These are phyloP conservation scores for Nyctalus aviator DNA, from an alignment of 2,797 vertebrate species.

Conservation along the genomic window DNA sequence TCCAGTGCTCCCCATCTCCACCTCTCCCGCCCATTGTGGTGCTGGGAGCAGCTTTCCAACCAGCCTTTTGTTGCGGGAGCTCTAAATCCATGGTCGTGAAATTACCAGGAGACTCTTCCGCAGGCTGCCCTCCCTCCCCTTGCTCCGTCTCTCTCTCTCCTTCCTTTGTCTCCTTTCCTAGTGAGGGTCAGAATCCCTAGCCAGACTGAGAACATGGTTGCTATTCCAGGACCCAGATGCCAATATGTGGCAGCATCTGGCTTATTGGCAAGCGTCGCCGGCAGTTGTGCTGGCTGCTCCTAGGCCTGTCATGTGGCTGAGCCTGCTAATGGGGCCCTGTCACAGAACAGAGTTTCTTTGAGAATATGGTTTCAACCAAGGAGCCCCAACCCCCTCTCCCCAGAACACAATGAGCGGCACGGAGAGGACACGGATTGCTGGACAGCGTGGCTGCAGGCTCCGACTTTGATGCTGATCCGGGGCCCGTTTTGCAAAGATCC, in stretches of 20 bases:
- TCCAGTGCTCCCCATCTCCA: slow-evolving; percentile 24
- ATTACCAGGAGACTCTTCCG: slow-evolving; percentile 83
- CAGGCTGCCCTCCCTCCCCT: slow-evolving; percentile 70
- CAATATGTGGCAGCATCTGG: slow-evolving; percentile 91
- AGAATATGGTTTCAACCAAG: slow-evolving; percentile 84
- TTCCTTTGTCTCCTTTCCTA: slow-evolving; percentile 87
- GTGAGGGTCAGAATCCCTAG: slow-evolving; percentile 85
- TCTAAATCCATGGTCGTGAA: slow-evolving; percentile 80
- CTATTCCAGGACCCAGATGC: slow-evolving; percentile 90
- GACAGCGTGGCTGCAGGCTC: slow-evolving; percentile 29
- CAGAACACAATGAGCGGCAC: slow-evolving; percentile 70
- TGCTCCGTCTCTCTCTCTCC: slow-evolving; percentile 75
- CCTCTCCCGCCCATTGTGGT: not conserved
- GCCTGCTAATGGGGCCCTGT: slow-evolving; percentile 83
- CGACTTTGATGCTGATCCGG: slow-evolving; percentile 45
- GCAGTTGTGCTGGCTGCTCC: slow-evolving; percentile 88
- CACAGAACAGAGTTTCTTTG: slow-evolving; percentile 82
- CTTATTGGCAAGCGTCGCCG: slow-evolving; percentile 86
- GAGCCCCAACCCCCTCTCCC: slow-evolving; percentile 69
- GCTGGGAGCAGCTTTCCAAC: slow-evolving; percentile 73
- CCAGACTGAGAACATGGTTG: slow-evolving; percentile 87
- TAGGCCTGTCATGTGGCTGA: slow-evolving; percentile 83
- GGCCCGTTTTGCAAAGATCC: slow-evolving; percentile 65
- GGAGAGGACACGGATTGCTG: slow-evolving; percentile 67
- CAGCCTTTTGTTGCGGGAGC: slow-evolving; percentile 79